Evolutionary conservation across 2,888 invertebrate species (phyloP), one percentile per base, ranked within the genome.

Genomic region (Drosophila lutescens): DNA sequence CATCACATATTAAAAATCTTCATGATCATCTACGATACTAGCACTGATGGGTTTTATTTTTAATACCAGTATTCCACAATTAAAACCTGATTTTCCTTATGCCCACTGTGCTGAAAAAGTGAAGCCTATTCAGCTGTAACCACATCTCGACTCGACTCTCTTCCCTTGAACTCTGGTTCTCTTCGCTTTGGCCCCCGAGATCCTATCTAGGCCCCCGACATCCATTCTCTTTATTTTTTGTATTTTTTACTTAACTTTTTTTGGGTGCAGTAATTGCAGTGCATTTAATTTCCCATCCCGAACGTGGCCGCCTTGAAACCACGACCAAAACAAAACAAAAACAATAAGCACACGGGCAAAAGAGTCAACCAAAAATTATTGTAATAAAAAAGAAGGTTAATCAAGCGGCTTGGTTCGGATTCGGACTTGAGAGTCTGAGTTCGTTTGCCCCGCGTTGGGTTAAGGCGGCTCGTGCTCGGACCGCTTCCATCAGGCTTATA

Each of bases 371-470:
- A 12, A 26, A 36, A 34, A 58, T 59, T 43, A 63, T 63, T 59
- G 49, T 63, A 63, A 59, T 63, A 59, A 62, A 57, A 66, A 69
- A 79, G 73, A 82, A 78, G 80, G 78, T 80, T 83, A 80, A 76
- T 83, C 80, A 78, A 73, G 83, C 76, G 56, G 78, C 78, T 78
- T 68, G 47, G 53, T 40, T 47, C 32, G 47, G 53, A 47, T 40
- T 47, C 32, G 47, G 53, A 47, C 53, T 59, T 36, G 56, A 56
- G 56, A 56, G 56, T 40, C 30, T 32, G 62, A 68, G 74, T 58
- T 61, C 44, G 51, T 53, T 58, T 62, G 59, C 61, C 58, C 58
- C 61, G 32, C 58, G 53, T 61, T 38, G 58, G 58, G 58, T 49
- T 59, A 41, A 40, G 62, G 55, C 62, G 62, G 62, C 62, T 63